These are phyloP conservation scores for Adelphocoris suturalis DNA, from an alignment of 2,888 invertebrate species.

Conservation along the genomic window DNA sequence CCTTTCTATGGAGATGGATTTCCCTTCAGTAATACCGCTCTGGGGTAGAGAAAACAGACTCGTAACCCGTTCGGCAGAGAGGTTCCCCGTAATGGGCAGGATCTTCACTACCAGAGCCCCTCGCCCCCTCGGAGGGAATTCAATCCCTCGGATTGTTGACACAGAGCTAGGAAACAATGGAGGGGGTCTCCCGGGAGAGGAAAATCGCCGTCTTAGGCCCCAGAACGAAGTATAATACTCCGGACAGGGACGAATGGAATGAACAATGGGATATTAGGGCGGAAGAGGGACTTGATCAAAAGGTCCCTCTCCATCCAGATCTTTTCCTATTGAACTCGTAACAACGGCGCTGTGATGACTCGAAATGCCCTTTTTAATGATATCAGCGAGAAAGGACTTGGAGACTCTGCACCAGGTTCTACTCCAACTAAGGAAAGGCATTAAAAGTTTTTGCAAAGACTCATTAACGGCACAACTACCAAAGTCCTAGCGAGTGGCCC, in stretches of 20 bases:
- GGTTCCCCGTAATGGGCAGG: not conserved
- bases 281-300: constrained; percentile 14
- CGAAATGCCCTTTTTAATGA: constrained; percentile 2
- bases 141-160: constrained; percentile 34
- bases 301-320: not conserved
- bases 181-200: not conserved
- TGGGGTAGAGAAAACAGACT: not conserved
- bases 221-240: constrained; percentile 3
- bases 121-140: not conserved
- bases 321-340: not conserved
- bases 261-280: constrained; percentile 27
- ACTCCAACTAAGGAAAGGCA: not conserved
- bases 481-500: too few species aligned
- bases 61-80: not conserved
- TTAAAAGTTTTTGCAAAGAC: too few species aligned
- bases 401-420: not conserved
- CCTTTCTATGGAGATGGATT: constrained; percentile 27
- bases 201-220: not conserved
- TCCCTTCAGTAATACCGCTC: not conserved
- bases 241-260: not conserved
- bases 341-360: not conserved
- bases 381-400: not conserved
- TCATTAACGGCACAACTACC: too few species aligned
- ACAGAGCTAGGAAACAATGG: constrained; percentile 30
- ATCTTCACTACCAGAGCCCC: not conserved